Percentiles rank a stretch among this genome's conserved stretches.
These are phyloP conservation scores for Uria aalge DNA, from an alignment of 2,113 vertebrate genomes.

Conservation along the genomic window DNA sequence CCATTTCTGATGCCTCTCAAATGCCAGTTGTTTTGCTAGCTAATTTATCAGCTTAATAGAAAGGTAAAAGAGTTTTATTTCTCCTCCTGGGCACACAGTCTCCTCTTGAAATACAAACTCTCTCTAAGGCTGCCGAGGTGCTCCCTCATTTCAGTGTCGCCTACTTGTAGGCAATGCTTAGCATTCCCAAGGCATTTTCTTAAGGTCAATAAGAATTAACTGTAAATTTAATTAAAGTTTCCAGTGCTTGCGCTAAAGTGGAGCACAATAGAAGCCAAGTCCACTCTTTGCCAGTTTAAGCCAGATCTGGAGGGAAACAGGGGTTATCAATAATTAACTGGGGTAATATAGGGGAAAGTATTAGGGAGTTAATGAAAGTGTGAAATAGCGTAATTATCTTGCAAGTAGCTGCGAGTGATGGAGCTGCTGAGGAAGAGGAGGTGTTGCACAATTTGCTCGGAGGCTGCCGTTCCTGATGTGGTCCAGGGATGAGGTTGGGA, in stretches of 20 bases:
- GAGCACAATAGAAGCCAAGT: background rate
- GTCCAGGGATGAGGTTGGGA: background rate
- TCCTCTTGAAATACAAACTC: background rate
- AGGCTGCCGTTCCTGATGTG: accelerated
- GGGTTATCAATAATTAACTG: constrained; percentile 61
- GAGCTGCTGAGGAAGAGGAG: background rate
- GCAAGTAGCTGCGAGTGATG: background rate
- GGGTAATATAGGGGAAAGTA: constrained; percentile 23
- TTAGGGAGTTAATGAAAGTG: constrained; percentile 47
- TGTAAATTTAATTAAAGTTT: constrained; percentile 34
- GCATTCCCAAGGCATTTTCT: background rate
- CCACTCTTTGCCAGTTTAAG: background rate
- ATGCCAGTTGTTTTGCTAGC: background rate
- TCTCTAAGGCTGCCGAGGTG: background rate
- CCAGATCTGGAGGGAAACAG: background rate
- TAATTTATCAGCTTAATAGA: background rate
- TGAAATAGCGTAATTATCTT: background rate
- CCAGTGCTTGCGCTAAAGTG: background rate
- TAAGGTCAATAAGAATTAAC: constrained; percentile 39
- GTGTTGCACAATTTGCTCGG: accelerated
- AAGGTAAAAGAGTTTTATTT: background rate
- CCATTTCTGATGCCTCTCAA: background rate
- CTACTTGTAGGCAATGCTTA: background rate
- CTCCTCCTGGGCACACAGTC: accelerated
- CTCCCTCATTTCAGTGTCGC: accelerated